phyloP scores from a whole-genome alignment of 2,888 invertebrate species.

The Ennomos fuscantarius region DNA sequence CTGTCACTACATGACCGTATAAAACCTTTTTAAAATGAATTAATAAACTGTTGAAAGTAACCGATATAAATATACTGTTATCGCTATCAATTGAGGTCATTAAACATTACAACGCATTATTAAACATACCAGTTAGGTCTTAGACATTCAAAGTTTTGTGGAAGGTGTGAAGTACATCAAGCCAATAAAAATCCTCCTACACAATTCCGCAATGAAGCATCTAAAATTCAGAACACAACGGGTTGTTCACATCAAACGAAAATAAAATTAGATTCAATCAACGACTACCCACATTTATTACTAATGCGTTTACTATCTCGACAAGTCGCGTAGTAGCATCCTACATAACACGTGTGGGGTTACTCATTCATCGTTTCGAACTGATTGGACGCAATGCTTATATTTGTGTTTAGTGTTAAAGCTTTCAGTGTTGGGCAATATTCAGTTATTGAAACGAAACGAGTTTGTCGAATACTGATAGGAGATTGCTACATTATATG shows the following conservation, averaged over 20 bases:
- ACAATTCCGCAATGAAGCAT: conserved; percentile 36
- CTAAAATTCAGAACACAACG: conserved; percentile 40
- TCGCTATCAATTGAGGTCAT: neutral
- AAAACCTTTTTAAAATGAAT: too few relatives aligned
- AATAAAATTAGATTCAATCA: conserved; percentile 78
- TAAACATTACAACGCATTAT: too few relatives aligned
- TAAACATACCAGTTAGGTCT: conserved; percentile 9
- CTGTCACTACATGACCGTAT: too few relatives aligned
- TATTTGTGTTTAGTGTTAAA: conserved; percentile 25
- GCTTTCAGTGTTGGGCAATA: conserved; percentile 19
- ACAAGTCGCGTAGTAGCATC: conserved; percentile 44
- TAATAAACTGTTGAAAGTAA: too few relatives aligned
- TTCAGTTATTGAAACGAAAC: conserved; percentile 22
- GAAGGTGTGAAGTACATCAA: conserved; percentile 30
- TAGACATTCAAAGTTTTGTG: conserved; percentile 20
- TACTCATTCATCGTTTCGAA: conserved; percentile 40
- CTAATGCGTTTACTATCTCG: conserved; percentile 73
- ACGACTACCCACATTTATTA: conserved; percentile 70
- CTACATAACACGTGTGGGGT: conserved; percentile 33
- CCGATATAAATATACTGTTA: too few relatives aligned
- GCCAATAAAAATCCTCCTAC: conserved; percentile 40
- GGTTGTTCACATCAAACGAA: conserved; percentile 74
- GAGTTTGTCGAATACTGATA: conserved; percentile 20
- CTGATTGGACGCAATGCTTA: conserved; percentile 24
- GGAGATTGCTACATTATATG: conserved; percentile 11